Conservation (phyloP, 2,888 invertebrate species). For the Xestia c-nigrum region DNA sequence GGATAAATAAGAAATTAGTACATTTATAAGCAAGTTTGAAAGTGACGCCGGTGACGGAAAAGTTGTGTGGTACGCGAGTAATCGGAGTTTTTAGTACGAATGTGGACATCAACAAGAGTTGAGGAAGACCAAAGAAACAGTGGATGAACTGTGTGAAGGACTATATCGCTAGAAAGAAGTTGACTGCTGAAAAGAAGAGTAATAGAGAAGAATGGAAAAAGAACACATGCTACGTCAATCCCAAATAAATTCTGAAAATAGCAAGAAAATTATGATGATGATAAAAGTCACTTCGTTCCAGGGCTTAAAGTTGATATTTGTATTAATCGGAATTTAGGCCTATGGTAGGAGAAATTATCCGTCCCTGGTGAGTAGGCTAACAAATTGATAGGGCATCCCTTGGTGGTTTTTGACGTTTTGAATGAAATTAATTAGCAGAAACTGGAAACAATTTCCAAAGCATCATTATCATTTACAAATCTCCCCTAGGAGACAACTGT, state of each 20-base stretch:
- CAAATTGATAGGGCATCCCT: not conserved
- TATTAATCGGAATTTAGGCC: constrained; percentile 16
- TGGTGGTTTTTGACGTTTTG: not conserved
- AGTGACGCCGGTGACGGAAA: not conserved
- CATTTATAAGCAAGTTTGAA: no score
- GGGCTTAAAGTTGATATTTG: not conserved
- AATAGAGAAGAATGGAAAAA: not conserved
- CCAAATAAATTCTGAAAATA: not conserved
- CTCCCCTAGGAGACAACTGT: not conserved
- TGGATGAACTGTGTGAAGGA: no score
- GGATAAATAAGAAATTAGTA: no score
- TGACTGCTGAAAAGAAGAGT: not conserved
- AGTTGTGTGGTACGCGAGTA: not conserved
- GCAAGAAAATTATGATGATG: not conserved
- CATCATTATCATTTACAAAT: not conserved
- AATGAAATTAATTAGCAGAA: not conserved
- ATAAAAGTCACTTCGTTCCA: not conserved
- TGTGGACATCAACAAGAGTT: no score
- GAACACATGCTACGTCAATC: not conserved
- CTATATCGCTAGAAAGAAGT: no score
- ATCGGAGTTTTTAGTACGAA: no score
- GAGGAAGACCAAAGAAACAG: no score
- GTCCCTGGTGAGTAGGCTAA: not conserved
- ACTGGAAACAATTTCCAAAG: not conserved
- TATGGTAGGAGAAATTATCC: not conserved